Base-by-base conservation (phyloP, 1,140 invertebrate genomes). In the Stegodyphus dumicola region DNA sequence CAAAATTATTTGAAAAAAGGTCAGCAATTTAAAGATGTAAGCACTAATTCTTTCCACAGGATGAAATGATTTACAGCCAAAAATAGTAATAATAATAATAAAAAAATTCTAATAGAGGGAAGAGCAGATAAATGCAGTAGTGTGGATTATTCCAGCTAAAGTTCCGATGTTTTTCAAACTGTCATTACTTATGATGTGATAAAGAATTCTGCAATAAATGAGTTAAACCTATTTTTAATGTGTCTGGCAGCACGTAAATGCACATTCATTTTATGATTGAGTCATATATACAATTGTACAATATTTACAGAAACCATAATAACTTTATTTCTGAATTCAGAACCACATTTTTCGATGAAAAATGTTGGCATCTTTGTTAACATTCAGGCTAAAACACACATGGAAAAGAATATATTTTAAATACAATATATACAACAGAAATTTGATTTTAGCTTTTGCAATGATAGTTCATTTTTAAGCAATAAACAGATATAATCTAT, bases 401-500 rank as follows among this genome's bases (percentile, higher is more conserved):
- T 49, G 52, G 53, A 77, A 77, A 85, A 76, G 73, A 85, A 85
- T 77, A 69, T 66, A 77, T 70, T 70, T 85, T 85, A 85, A 85
- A 85, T 85, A 85, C 81, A 85, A 76, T 85, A 85, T 85, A 85
- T 85, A 85, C 81, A 85, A 85, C 60, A 85, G 52, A 85, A 76
- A 74, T 85, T 85, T 85, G 81, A 85, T 85, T 85, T 85, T 64
- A 85, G 81, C 65, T 85, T 85, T 85, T 60, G 71, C 74, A 85
- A 85, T 53, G 18, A 85, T 76, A 85, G 52, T 81, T 56, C 53
- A 56, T 18, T 76, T 66, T 83, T 76, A 76, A 76, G 73, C 74
- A 85, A 81, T 85, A 85, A 85, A 85, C 73, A 83, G 18, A 85
- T 77, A 85, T 69, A 85, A 73, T 81, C 56, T 81, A 74, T 81